Percentiles rank a stretch among this genome's conserved stretches.
Conservation (phyloP, 2,888 invertebrate genomes). For the Cerastis leucographa region DNA sequence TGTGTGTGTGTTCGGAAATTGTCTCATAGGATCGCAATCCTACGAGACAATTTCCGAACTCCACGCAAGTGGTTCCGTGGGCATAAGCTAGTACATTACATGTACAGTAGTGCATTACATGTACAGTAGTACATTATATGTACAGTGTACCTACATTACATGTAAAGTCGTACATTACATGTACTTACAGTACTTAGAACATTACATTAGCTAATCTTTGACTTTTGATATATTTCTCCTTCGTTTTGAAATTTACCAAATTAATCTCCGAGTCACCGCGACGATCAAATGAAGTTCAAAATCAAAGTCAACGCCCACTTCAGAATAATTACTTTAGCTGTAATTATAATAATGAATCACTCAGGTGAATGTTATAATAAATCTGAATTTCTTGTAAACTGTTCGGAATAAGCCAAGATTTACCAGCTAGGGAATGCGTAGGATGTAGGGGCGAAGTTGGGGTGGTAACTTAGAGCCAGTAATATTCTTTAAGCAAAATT, state of each 20-base stretch:
- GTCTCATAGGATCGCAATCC: no score
- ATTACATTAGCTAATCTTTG: neutral
- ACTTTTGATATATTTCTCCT: neutral
- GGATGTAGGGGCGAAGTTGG: neutral
- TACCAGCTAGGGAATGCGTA: neutral
- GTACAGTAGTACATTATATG: no score
- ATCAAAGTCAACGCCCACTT: conserved; percentile 23
- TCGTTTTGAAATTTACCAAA: neutral
- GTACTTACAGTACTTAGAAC: no score
- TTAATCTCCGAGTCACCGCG: neutral
- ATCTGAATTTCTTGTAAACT: conserved; percentile 28
- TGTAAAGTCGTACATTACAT: no score
- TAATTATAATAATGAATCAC: conserved; percentile 34
- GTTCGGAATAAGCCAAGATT: conserved; percentile 1
- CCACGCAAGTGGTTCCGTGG: neutral
- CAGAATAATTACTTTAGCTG: conserved; percentile 5
- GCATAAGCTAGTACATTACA: neutral
- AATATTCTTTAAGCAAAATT: neutral
- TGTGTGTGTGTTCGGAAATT: no score
- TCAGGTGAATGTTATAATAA: conserved; percentile 5
- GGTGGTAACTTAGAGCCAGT: neutral
- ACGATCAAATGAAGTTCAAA: neutral
- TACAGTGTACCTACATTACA: no score
- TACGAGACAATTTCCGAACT: neutral
- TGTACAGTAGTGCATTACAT: no score